Base-by-base conservation (phyloP, 2,113 vertebrate species). In the Rhipidura dahli region DNA sequence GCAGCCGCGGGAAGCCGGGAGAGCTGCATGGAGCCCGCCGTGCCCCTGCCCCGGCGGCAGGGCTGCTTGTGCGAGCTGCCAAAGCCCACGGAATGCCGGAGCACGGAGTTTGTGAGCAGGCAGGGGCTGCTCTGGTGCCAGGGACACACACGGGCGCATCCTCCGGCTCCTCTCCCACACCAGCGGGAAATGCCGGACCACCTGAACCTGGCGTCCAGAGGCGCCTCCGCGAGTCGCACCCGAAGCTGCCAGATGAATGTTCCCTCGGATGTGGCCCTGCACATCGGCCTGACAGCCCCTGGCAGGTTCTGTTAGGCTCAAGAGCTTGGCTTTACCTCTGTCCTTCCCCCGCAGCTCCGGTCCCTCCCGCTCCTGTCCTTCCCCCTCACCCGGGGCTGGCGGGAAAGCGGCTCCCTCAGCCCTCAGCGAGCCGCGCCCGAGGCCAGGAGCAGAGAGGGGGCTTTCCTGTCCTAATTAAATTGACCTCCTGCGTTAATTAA, bases 351-450 rank as follows among this genome's bases (percentile, higher is more conserved):
- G 2, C 23, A 42, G 18, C 39, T 85, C 79, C 40, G 8, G 28
- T 42, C 30, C 57, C 11, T 39, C 39, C 39, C 39, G 9, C 39
- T 84, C 80, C 40, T 8, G 28, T 40, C 27, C 57, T 63, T 40
- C 24, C 40, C 33, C 10, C 11, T 13, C 10, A 22, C 8, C 22
- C 27, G 7, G 33, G 26, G 12, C 31, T 3, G 3, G 15, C 13
- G 39, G 19, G 23, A 30, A 0, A 10, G 66, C 0, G 0, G 71
- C 42, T 45, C 22, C 47, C 39, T 39, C 14, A 1, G 1, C 1
- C 0, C n/a, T n/a, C 53, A 23, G 26, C 0, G 0, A 30, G 28
- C 56, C 3, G 2, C 0, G 4, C 28, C 35, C 1, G 0, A n/a
- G 51, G 51, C 24, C 45, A 27, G 47, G 30, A 30, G 0, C 8